Percentiles rank a stretch among this genome's conserved stretches.
phyloP scores from a whole-genome alignment of 2,113 vertebrate species.

The Hemiscyllium ocellatum region DNA sequence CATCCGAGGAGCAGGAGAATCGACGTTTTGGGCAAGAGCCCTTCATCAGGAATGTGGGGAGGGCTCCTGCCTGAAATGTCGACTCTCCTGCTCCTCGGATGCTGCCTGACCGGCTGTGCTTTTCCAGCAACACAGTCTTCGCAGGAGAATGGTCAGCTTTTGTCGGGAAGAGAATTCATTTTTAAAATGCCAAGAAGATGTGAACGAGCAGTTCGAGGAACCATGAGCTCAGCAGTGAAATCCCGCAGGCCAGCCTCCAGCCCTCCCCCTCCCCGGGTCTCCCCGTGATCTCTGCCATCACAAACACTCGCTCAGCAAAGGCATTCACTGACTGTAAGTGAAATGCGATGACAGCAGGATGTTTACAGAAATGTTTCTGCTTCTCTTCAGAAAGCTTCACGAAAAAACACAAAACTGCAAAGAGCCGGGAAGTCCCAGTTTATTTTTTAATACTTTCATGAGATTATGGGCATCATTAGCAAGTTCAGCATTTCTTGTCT shows the following conservation, averaged over 20 bases:
- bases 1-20: too few species aligned
- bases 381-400: background rate
- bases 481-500: too few species aligned
- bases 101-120: too few species aligned
- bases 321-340: background rate
- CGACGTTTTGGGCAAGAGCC: too few species aligned
- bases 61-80: too few species aligned
- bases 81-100: too few species aligned
- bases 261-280: background rate
- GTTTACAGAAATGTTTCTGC: background rate
- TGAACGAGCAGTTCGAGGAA: background rate
- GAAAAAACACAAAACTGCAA: background rate
- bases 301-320: background rate
- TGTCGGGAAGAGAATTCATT: background rate
- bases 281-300: too few species aligned
- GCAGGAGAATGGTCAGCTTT: background rate
- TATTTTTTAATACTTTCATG: background rate
- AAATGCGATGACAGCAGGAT: background rate
- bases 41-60: too few species aligned
- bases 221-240: background rate
- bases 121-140: too few species aligned
- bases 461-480: too few species aligned
- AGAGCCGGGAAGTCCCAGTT: background rate
- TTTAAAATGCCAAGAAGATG: background rate
- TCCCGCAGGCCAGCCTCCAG: background rate